Conservation (phyloP, 1,140 invertebrate genomes). For the Bradynema listronoti region DNA sequence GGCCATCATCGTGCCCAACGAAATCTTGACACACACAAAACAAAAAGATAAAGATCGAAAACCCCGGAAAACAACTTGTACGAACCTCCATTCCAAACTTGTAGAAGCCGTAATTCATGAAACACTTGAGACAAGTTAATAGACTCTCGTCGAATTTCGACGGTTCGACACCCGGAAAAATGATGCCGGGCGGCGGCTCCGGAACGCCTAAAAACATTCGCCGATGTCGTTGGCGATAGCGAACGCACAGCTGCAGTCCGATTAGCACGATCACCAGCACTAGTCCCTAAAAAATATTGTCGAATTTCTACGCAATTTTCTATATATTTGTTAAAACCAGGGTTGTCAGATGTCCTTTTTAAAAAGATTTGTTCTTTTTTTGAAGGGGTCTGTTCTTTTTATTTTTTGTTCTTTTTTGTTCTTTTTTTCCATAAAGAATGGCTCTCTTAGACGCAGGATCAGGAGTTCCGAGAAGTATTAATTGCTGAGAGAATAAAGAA, state of each 20-base stretch:
- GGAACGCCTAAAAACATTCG: conserved; percentile 24
- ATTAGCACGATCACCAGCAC: conserved; percentile 39
- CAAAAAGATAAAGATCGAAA: background rate
- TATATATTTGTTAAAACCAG: conserved; percentile 10
- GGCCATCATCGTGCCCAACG: conserved; percentile 74
- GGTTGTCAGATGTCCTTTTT: too few relatives aligned
- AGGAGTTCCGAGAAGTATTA: too few relatives aligned
- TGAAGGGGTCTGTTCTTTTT: too few relatives aligned
- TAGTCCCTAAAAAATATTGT: conserved; percentile 27
- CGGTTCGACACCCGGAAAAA: conserved; percentile 72
- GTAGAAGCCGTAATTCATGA: conserved; percentile 84
- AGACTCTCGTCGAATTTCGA: conserved; percentile 78
- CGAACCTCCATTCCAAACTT: conserved; percentile 83
- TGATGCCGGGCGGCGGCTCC: conserved; percentile 63
- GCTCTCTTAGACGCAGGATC: too few relatives aligned
- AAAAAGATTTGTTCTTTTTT: too few relatives aligned
- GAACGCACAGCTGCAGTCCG: conserved; percentile 42
- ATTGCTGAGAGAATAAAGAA: too few relatives aligned
- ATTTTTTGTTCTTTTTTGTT: too few relatives aligned
- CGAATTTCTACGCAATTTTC: conserved; percentile 2
- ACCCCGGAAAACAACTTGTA: conserved; percentile 49
- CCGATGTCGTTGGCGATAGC: conserved; percentile 44
- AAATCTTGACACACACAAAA: conserved; percentile 60
- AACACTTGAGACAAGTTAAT: conserved; percentile 73
- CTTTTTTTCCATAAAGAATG: too few relatives aligned